Conservation (phyloP, 2,888 invertebrate species). For the Heliconius ethilla region DNA sequence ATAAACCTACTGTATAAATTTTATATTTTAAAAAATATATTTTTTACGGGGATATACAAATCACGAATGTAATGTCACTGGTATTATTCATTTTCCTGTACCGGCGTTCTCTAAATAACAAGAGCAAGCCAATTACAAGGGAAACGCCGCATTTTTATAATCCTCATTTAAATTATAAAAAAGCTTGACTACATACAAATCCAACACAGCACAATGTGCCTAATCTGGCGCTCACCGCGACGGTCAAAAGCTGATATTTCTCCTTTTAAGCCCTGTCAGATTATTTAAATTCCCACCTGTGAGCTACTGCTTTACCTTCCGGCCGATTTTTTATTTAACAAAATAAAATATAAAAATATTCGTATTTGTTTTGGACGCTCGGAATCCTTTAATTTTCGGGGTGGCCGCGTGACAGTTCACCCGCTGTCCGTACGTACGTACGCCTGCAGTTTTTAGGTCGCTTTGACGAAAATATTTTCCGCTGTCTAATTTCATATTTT, state of each 20-base stretch:
- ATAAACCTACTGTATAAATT: too few species aligned
- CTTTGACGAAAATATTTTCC: constrained; percentile 71
- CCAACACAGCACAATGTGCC: constrained; percentile 69
- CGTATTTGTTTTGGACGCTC: constrained; percentile 80
- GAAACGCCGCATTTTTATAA: constrained; percentile 48
- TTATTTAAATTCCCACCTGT: constrained; percentile 83
- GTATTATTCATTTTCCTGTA: not conserved
- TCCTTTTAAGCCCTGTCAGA: constrained; percentile 82
- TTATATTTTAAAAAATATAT: not conserved
- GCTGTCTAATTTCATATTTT: constrained; percentile 61
- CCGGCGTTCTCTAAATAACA: constrained; percentile 27
- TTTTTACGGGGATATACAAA: not conserved
- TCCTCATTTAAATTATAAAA: constrained; percentile 68
- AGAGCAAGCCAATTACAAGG: constrained; percentile 46
- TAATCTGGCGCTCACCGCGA: constrained; percentile 69
- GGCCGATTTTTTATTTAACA: constrained; percentile 72
- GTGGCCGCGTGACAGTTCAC: constrained; percentile 70
- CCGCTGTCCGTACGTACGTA: constrained; percentile 58
- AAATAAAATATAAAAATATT: constrained; percentile 81
- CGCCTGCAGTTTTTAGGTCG: constrained; percentile 66
- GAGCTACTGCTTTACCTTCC: constrained; percentile 65
- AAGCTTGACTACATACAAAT: constrained; percentile 61
- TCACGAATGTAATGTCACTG: not conserved
- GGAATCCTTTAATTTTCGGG: constrained; percentile 81
- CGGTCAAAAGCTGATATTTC: constrained; percentile 81